Evolutionary conservation across 2,797 vertebrate species (phyloP), one percentile per base, ranked within the genome.

Genomic region (Propithecus perrieri): DNA sequence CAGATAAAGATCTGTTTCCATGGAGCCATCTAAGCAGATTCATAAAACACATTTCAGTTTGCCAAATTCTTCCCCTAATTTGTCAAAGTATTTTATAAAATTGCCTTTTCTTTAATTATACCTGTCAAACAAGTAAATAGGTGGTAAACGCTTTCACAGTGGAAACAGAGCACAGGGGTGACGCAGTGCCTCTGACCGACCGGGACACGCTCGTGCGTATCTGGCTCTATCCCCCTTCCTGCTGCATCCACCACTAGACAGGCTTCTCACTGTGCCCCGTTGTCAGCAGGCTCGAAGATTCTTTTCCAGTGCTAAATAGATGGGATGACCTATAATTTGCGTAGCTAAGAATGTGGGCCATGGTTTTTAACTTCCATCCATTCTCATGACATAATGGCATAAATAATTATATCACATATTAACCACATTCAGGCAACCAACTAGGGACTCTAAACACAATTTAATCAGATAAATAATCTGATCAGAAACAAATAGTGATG

Each of bases 1-100:
- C 48, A 85, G 38, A 81, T n/a, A 48, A 81, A 86, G 55, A 83
- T 35, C 67, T 78, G 59, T 71, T 93, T 89, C 89, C 74, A 65
- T 2, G 57, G 95, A 93, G 61, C 22, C 72, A 53, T 0, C 12
- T 69, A 75, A 83, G 53, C 33, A 89, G 63, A 89, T 80, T 92
- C 61, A 92, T n/a, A 75, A 61, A 80, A 57, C n/a, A 71, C 26
- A 38, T 22, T 76, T 78, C 17, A 74, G 41, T 83, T 33, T 78
- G 59, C 50, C 81, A 75, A 92, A 88, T 30, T 22, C 50, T 50
- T 95, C 76, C 24, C 88, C 69, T 59, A 63, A 65, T 57, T 85
- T 89, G 87, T 84, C 79, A n/a, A 63, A 80, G n/a, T 46, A 75
- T 63, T 80, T 59, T 55, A 71, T 83, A 84, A 95, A 91, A 81